Evolutionary conservation across 2,113 vertebrate genomes (phyloP).

Genomic region (Mystacornis crossleyi): DNA sequence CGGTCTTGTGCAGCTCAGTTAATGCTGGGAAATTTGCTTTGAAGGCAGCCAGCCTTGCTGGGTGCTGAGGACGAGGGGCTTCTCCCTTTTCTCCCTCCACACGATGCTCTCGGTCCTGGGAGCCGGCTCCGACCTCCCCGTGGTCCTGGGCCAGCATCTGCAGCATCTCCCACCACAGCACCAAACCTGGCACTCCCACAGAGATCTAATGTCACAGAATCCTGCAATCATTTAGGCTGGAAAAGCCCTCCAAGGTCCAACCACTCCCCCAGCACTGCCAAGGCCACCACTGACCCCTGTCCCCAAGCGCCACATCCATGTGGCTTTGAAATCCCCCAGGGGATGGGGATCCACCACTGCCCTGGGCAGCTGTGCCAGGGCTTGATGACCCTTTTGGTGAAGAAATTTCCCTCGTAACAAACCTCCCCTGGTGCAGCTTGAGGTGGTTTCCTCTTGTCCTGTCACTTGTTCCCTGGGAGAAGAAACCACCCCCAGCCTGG

Average conservation of each 20-base stretch:
- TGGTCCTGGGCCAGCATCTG: accelerated
- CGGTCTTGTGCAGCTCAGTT: neutral
- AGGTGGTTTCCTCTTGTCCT: neutral
- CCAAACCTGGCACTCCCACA: neutral
- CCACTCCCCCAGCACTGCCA: neutral
- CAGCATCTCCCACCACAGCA: neutral
- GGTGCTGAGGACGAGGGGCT: neutral
- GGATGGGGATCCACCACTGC: neutral
- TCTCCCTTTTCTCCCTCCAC: neutral
- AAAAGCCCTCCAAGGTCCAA: neutral
- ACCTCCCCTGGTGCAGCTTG: neutral
- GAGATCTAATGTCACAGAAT: neutral
- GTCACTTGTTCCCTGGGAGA: neutral
- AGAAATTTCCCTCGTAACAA: neutral
- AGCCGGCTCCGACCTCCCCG: accelerated
- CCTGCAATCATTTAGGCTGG: neutral
- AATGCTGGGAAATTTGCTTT: neutral
- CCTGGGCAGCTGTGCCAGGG: neutral
- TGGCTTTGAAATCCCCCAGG: neutral
- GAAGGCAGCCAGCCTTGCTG: neutral
- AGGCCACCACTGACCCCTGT: neutral
- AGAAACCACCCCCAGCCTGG: neutral
- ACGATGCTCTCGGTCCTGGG: neutral
- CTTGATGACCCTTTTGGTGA: neutral
- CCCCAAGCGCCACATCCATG: neutral